These are phyloP conservation scores for Premnoplex brunnescens DNA, from an alignment of 2,797 vertebrate genomes.

Conservation along the genomic window DNA sequence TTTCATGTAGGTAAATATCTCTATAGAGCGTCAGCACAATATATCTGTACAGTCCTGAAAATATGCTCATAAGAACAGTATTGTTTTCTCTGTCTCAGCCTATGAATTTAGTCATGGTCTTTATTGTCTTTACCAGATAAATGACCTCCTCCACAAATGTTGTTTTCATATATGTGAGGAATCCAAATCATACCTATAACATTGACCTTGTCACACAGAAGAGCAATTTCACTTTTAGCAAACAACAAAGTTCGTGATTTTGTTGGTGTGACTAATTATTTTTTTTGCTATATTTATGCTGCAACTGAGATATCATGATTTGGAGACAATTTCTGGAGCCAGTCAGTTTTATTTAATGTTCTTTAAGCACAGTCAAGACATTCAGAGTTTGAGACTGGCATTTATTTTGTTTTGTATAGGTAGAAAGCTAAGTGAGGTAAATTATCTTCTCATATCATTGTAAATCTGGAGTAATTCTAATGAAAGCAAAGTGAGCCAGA, in stretches of 20 bases:
- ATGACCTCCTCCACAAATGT: conserved; percentile 19
- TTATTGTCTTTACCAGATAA: conserved; percentile 53
- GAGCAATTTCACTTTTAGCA: conserved; percentile 9
- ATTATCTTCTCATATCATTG: not conserved
- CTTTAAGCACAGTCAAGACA: conserved; percentile 17
- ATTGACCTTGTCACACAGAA: not conserved
- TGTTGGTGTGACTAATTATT: conserved; percentile 45
- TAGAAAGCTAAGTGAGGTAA: not conserved
- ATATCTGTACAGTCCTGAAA: not conserved
- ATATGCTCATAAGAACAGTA: not conserved
- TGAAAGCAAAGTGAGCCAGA: not conserved
- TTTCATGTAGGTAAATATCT: conserved; percentile 1
- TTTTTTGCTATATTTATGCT: conserved; percentile 43
- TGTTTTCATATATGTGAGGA: conserved; percentile 12
- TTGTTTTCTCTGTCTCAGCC: conserved; percentile 32
- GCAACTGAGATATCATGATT: not conserved
- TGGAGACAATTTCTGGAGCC: conserved; percentile 15
- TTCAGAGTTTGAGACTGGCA: not conserved
- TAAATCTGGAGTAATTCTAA: not conserved
- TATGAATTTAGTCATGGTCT: conserved; percentile 9
- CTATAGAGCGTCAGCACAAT: not conserved
- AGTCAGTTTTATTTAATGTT: conserved; percentile 31
- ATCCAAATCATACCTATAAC: not conserved
- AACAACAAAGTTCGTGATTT: not conserved
- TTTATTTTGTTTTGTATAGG: not conserved